Base-by-base conservation (phyloP, 1,140 invertebrate genomes). In the Pseudomyrmex pallidus region DNA sequence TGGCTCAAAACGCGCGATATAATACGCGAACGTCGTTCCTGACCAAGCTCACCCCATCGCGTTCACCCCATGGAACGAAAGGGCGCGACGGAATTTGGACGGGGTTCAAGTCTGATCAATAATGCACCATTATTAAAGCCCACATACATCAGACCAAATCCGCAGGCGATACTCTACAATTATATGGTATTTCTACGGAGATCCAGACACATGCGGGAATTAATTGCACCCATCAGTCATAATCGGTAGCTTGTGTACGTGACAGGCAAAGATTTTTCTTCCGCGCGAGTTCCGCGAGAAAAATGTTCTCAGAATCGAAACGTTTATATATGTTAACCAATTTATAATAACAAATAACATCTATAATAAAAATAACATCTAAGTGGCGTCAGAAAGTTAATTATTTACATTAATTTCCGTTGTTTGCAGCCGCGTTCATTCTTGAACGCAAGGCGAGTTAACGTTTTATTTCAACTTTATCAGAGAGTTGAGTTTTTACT, bases 81-180 rank as follows among this genome's bases (percentile, higher is more conserved):
- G 87, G 88, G 91, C 82, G 74, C 86, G 82, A 84, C 63, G 90
- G 87, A 91, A 92, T 92, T 92, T 90, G 83, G 86, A 92, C 88
- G 87, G 88, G 90, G 90, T 91, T 92, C 90, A 87, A 35, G 88
- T 82, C 91, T 88, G 91, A 93, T 93, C 92, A 90, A 93, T 93
- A 93, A 91, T 90, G 89, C 85, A 89, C 87, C 90, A 83, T 92
- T 90, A 92, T 92, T 92, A 91, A 90, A 90, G 86, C 89, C 91
- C 76, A 85, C 82, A 85, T 87, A 82, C 87, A 90, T 87, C 87
- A 84, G 35, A 83, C 57, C 80, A 91, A 91, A 91, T 85, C 87
- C 88, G 35, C 13, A 61, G 64, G 50, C 80, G 83, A 88, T 90
- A 89, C 87, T 85, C 83, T 74, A 83, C 88, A 91, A 91, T 91